phyloP scores from a whole-genome alignment of 2,113 vertebrate species.

The Poicephalus gulielmi region DNA sequence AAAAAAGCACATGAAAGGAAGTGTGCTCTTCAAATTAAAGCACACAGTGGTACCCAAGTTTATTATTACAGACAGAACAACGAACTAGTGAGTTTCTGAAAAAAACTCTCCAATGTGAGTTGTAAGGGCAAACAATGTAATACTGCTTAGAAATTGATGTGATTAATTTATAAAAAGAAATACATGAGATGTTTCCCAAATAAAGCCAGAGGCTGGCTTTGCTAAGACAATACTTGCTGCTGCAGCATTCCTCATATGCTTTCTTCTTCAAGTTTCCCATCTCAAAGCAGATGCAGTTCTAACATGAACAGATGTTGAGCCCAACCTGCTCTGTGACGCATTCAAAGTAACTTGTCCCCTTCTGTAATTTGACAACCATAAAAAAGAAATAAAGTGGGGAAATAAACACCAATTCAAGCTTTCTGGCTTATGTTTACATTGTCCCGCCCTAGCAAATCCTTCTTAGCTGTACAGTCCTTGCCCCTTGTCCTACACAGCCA shows the following conservation, averaged over 20 bases:
- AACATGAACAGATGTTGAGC: not conserved
- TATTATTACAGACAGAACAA: not conserved
- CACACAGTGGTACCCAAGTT: not conserved
- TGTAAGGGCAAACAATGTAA: not conserved
- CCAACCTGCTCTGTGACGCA: not conserved
- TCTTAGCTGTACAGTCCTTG: not conserved
- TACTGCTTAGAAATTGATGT: not conserved
- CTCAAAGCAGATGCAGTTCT: not conserved
- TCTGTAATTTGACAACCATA: not conserved
- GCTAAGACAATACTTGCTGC: not conserved
- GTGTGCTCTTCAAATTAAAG: not conserved
- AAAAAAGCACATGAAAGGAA: not conserved
- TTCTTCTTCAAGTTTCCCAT: not conserved
- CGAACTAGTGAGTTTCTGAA: not conserved
- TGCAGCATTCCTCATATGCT: not conserved
- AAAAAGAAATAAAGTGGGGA: not conserved
- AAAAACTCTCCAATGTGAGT: not conserved
- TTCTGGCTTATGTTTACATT: not conserved
- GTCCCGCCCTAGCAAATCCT: not conserved
- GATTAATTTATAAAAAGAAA: not conserved
- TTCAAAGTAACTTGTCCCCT: not conserved
- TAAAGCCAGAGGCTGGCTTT: not conserved
- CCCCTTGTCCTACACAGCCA: not conserved
- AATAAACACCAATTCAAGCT: not conserved
- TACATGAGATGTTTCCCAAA: not conserved